Evolutionary conservation across 1,140 invertebrate species (phyloP).

Genomic region (Lucilia sericata): DNA sequence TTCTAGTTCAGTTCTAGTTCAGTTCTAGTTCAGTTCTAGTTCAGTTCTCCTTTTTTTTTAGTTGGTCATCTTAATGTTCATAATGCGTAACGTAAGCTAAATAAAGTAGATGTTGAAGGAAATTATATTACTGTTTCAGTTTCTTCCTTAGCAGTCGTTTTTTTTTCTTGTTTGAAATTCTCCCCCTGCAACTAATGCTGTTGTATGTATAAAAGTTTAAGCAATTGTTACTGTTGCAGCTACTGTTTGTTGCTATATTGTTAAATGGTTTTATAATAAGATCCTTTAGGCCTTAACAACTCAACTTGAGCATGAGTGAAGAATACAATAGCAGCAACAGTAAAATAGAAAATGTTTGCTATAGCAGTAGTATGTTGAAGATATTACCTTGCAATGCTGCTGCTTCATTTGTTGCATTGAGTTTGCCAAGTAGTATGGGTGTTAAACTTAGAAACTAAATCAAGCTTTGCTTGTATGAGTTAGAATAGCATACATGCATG

Average conservation of each 20-base stretch:
- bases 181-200: background rate
- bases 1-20: no score
- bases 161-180: background rate
- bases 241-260: conserved; percentile 1
- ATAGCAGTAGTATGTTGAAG: background rate
- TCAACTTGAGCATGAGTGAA: background rate
- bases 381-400: background rate
- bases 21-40: no score
- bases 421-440: background rate
- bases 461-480: no score
- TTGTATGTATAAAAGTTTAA: background rate
- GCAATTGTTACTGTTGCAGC: conserved; percentile 14
- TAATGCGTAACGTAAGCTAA: background rate
- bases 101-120: background rate
- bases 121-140: conserved; percentile 9
- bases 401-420: conserved; percentile 40
- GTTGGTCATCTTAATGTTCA: background rate
- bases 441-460: no score
- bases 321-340: background rate
- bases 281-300: conserved; percentile 27
- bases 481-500: background rate
- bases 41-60: no score
- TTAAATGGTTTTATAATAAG: background rate
- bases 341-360: background rate
- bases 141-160: background rate